Percentiles rank a stretch among this genome's conserved stretches.
Evolutionary conservation across 2,797 vertebrate species (phyloP).

Genomic region (Tenualosa thibaudeaui): DNA sequence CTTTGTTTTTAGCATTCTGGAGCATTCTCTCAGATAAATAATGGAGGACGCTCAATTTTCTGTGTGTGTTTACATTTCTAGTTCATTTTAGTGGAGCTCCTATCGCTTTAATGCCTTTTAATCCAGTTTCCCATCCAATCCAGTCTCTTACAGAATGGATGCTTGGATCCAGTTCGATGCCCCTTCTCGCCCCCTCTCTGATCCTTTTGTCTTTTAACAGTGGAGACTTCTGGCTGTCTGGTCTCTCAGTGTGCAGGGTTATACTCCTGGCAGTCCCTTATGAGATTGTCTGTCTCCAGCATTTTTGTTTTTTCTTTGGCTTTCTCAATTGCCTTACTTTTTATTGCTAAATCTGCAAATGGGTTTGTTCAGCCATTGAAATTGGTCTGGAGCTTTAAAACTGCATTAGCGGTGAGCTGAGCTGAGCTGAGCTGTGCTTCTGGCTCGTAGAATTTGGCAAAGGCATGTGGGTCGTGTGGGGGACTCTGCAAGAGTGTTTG

Average conservation of each 20-base stretch:
- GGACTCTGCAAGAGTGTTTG: constrained; percentile 35
- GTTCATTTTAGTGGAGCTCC: not conserved
- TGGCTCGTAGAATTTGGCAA: constrained; percentile 59
- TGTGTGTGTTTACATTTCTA: no score
- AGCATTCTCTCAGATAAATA: not conserved
- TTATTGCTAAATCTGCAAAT: constrained; percentile 24
- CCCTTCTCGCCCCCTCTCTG: not conserved
- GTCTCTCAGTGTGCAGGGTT: not conserved
- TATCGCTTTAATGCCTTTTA: no score
- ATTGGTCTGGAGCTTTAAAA: constrained; percentile 28
- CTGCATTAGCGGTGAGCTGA: constrained; percentile 32
- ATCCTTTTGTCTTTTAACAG: not conserved
- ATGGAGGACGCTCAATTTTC: not conserved
- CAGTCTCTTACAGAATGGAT: not conserved
- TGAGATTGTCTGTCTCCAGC: not conserved
- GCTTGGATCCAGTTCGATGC: not conserved
- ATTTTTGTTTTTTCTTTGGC: not conserved
- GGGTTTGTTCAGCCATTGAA: constrained; percentile 11
- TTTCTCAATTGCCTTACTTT: not conserved
- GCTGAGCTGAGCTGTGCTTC: constrained; percentile 45
- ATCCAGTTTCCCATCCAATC: not conserved
- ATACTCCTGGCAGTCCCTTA: not conserved
- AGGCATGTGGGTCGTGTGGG: constrained; percentile 45
- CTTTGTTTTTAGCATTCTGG: not conserved
- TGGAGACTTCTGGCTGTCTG: constrained; percentile 4